Conservation (phyloP, 2,888 invertebrate genomes). For the Osmoderma eremita region DNA sequence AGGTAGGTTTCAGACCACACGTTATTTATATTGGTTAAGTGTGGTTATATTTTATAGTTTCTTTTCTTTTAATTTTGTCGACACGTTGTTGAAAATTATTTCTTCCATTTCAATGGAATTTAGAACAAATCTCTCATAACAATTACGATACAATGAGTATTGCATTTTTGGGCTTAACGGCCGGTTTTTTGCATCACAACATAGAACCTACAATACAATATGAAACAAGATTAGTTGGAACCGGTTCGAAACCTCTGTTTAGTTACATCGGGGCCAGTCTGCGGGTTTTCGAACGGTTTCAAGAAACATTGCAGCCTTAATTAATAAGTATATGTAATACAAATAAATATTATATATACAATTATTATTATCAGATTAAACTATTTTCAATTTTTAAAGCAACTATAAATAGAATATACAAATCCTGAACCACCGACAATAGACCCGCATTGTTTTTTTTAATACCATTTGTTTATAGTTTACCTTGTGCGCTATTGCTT, state of each 20-base stretch:
- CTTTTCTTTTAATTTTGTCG: conserved; percentile 13
- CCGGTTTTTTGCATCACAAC: conserved; percentile 28
- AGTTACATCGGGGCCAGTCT: not conserved
- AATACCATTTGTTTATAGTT: conserved; percentile 13
- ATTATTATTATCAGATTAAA: conserved; percentile 38
- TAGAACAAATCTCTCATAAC: conserved; percentile 12
- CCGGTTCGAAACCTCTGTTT: conserved; percentile 20
- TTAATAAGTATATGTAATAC: not conserved
- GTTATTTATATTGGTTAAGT: conserved; percentile 5
- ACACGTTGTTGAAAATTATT: conserved; percentile 13
- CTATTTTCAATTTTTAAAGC: conserved; percentile 22
- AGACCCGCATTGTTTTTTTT: conserved; percentile 36
- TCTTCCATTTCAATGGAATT: not conserved
- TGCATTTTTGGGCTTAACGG: conserved; percentile 20
- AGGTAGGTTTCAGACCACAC: conserved; percentile 2
- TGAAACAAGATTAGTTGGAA: conserved; percentile 13
- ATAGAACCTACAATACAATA: conserved; percentile 14
- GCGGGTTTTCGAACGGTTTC: conserved; percentile 25
- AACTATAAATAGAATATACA: conserved; percentile 11
- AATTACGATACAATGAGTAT: conserved; percentile 33
- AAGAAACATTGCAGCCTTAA: conserved; percentile 33
- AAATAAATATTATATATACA: conserved; percentile 39
- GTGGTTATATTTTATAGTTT: conserved; percentile 8
- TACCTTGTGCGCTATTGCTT: conserved; percentile 37
- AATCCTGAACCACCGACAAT: conserved; percentile 34